A percentile compares a stretch with the other conserved stretches of the same genome.
Conservation (phyloP, 2,113 vertebrate genomes). For the Callithrix jacchus region DNA sequence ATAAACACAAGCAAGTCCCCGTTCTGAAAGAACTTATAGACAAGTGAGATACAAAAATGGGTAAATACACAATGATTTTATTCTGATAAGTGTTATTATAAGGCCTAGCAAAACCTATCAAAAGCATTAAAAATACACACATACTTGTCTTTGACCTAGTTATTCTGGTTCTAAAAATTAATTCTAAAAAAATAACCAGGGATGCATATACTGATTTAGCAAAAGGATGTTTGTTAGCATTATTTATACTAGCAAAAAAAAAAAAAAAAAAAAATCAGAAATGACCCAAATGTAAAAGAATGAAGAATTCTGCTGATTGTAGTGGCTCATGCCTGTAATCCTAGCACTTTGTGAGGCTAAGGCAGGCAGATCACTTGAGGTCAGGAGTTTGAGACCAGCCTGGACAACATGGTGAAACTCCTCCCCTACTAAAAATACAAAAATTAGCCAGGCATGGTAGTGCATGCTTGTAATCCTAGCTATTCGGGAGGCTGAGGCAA, state of each 20-base stretch:
- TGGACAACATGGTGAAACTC: too few relatives aligned
- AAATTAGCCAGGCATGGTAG: too few relatives aligned
- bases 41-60: not conserved
- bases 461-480: too few relatives aligned
- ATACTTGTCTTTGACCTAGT: not conserved
- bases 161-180: constrained; percentile 36
- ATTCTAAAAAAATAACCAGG: constrained; percentile 14
- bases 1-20: not conserved
- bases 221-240: not conserved
- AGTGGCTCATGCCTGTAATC: too few relatives aligned
- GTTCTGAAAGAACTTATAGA: not conserved
- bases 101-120: not conserved
- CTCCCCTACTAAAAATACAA: too few relatives aligned
- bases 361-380: too few relatives aligned
- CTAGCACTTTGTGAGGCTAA: too few relatives aligned
- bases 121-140: constrained; percentile 8
- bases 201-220: not conserved
- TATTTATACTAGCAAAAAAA: not conserved
- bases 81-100: not conserved
- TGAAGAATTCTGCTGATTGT: not conserved
- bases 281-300: constrained; percentile 10
- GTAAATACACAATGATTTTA: not conserved
- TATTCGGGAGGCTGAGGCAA: too few relatives aligned
- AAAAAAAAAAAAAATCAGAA: not conserved
- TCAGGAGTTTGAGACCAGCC: too few relatives aligned